Evolutionary conservation across 2,888 invertebrate genomes (phyloP).

Genomic region (Aromia moschata): DNA sequence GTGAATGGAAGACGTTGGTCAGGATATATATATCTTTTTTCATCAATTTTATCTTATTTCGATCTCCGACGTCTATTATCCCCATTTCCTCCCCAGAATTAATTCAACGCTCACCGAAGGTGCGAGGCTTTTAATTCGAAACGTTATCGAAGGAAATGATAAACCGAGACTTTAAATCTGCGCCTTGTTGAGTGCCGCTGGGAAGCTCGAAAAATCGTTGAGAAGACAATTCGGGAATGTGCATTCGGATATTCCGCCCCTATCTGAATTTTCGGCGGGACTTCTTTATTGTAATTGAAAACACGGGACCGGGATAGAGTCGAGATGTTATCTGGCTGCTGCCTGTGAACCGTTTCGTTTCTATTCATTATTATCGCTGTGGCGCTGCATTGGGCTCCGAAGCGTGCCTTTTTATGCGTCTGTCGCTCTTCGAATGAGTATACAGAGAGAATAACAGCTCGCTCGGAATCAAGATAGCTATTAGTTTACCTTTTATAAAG

Average conservation of each 20-base stretch:
- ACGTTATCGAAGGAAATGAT: slow-evolving; percentile 10
- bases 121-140: too few species aligned
- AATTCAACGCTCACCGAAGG: too few species aligned
- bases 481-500: not conserved
- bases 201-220: slow-evolving; percentile 13
- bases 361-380: slow-evolving; percentile 8
- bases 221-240: slow-evolving; percentile 18
- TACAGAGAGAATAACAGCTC: not conserved
- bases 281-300: slow-evolving; percentile 31
- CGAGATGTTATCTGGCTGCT: slow-evolving; percentile 22
- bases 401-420: slow-evolving; percentile 3
- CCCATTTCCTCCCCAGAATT: too few species aligned
- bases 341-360: slow-evolving; percentile 12
- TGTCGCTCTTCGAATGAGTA: not conserved
- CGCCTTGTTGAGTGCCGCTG: slow-evolving; percentile 2
- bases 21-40: too few species aligned
- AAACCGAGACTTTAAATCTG: slow-evolving; percentile 5
- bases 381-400: not conserved
- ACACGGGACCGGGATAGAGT: slow-evolving; percentile 14
- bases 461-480: not conserved
- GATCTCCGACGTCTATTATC: too few species aligned
- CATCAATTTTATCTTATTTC: too few species aligned
- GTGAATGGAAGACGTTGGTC: too few species aligned
- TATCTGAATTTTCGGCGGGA: slow-evolving; percentile 24
- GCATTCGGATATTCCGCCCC: slow-evolving; percentile 17